Evolutionary conservation across 2,113 vertebrate species (phyloP).

Genomic region (Chelonoidis abingdonii): DNA sequence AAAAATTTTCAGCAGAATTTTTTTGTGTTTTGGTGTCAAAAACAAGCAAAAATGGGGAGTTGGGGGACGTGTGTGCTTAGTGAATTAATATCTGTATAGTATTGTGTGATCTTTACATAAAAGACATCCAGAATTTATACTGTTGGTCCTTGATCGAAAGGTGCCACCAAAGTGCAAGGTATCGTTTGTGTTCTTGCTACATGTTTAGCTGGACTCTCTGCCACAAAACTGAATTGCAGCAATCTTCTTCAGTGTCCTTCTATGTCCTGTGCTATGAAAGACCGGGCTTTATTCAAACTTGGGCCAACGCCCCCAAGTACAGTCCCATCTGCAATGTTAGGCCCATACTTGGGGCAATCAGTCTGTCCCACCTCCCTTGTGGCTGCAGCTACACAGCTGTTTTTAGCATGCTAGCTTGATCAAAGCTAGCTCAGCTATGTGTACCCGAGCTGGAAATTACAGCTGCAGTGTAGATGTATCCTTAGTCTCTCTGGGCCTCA

Average conservation of each 20-base stretch:
- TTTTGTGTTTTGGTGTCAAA: too few species aligned
- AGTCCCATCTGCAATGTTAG: background rate
- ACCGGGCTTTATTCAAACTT: background rate
- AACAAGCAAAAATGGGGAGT: too few species aligned
- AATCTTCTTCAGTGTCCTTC: background rate
- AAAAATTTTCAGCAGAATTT: too few species aligned
- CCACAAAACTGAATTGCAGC: background rate
- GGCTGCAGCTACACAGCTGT: too few species aligned
- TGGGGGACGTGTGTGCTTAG: background rate
- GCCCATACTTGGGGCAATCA: too few species aligned
- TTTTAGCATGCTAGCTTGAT: too few species aligned
- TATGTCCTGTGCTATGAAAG: background rate
- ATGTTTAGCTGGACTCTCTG: background rate
- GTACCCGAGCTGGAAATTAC: too few species aligned
- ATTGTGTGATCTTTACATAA: background rate
- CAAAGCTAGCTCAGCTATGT: too few species aligned
- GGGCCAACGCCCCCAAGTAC: background rate
- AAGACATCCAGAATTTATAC: background rate
- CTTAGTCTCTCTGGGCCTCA: background rate
- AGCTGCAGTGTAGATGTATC: background rate
- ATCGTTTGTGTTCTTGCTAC: background rate
- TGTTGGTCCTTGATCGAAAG: background rate
- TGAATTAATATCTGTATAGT: background rate
- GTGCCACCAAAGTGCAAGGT: background rate
- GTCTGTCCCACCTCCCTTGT: too few species aligned